A percentile compares a stretch with the other conserved stretches of the same genome.
These are phyloP conservation scores for Listrodromus nycthemerus DNA, from an alignment of 2,888 invertebrate species.

Conservation along the genomic window DNA sequence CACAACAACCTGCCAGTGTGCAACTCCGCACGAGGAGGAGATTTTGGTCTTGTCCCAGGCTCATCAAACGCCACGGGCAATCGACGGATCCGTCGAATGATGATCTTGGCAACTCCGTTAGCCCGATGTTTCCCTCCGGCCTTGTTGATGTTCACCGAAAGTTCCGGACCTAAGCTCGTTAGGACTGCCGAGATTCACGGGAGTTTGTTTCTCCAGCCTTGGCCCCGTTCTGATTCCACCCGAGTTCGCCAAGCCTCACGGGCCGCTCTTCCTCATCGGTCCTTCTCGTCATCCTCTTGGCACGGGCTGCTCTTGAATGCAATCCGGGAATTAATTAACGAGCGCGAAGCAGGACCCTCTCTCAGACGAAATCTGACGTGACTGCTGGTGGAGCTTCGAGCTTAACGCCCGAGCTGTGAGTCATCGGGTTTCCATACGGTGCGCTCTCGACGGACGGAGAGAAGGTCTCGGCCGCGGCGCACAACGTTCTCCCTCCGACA, in stretches of 20 bases:
- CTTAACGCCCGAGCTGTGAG: slow-evolving; percentile 69
- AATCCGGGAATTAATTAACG: slow-evolving; percentile 79
- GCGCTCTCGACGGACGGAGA: slow-evolving; percentile 25
- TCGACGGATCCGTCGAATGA: slow-evolving; percentile 13
- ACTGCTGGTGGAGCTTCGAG: slow-evolving; percentile 73
- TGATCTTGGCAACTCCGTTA: slow-evolving; percentile 7
- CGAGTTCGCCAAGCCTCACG: slow-evolving; percentile 13
- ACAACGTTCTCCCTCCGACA: not conserved
- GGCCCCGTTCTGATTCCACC: not conserved
- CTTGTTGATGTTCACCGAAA: slow-evolving; percentile 61
- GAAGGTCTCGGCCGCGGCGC: slow-evolving; percentile 58
- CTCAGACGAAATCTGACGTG: slow-evolving; percentile 76
- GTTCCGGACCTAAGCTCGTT: slow-evolving; percentile 50
- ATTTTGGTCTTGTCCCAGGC: not conserved
- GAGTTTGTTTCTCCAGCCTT: not conserved
- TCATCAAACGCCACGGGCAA: slow-evolving; percentile 12
- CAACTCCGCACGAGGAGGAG: not conserved
- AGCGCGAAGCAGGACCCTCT: slow-evolving; percentile 72
- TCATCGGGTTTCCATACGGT: slow-evolving; percentile 57
- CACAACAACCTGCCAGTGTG: too few species aligned
- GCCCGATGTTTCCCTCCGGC: slow-evolving; percentile 7
- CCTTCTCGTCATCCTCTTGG: slow-evolving; percentile 42
- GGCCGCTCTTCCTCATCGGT: slow-evolving; percentile 9
- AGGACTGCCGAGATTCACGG: slow-evolving; percentile 20
- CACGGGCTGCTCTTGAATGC: slow-evolving; percentile 72